Conservation (phyloP, 1,140 invertebrate species). For the Varroa destructor region DNA sequence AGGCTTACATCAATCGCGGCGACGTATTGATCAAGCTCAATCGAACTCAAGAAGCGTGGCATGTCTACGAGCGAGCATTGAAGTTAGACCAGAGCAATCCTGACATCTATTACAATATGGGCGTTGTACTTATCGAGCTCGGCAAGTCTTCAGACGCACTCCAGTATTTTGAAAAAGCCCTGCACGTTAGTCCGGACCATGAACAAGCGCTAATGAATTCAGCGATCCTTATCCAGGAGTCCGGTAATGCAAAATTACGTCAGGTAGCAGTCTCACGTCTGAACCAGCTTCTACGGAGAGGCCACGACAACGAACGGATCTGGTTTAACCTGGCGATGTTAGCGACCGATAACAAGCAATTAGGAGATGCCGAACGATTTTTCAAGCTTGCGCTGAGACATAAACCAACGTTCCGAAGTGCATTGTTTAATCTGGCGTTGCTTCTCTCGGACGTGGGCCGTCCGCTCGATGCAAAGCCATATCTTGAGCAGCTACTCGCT, state of each 20-base stretch:
- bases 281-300: conserved; percentile 63
- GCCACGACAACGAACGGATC: conserved; percentile 59
- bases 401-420: conserved; percentile 58
- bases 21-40: conserved; percentile 91
- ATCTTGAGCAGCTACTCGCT: conserved; percentile 74
- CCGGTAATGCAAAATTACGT: conserved; percentile 37
- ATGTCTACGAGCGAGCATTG: conserved; percentile 81
- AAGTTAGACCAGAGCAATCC: conserved; percentile 86
- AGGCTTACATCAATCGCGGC: conserved; percentile 90
- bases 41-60: conserved; percentile 78
- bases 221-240: conserved; percentile 70
- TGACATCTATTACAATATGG: conserved; percentile 94
- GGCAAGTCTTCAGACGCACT: conserved; percentile 76
- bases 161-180: conserved; percentile 77
- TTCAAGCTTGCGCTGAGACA: conserved; percentile 66
- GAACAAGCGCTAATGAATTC: conserved; percentile 80
- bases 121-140: conserved; percentile 82
- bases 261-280: conserved; percentile 42
- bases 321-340: conserved; percentile 92
- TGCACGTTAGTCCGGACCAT: conserved; percentile 83
- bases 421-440: conserved; percentile 83
- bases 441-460: conserved; percentile 70
- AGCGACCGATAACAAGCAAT: conserved; percentile 83
- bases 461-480: conserved; percentile 78
- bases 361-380: conserved; percentile 70